Base-by-base conservation (phyloP, 2,888 invertebrate genomes). In the Carterocephalus palaemon region DNA sequence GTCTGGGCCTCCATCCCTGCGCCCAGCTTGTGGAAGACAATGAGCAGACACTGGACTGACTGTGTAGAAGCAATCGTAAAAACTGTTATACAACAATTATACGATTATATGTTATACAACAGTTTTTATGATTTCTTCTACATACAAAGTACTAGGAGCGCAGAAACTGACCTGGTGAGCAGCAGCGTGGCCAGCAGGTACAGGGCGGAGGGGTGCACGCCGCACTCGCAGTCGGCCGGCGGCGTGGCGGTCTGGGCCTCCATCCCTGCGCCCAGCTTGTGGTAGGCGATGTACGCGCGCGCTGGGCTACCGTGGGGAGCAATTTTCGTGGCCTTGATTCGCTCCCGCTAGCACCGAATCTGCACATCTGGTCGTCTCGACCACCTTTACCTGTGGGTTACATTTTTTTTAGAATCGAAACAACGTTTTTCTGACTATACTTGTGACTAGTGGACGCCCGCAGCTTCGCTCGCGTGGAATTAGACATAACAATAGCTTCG, bases 181-280 rank as follows among this genome's bases (percentile, higher is more conserved):
- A 88, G 70, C 52, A 91, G 73, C 7, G 91, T 90, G 45, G 90
- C 90, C 60, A 90, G 76, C 31, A 92, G 76, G 62, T 92, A 91
- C 70, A 91, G 90, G 36, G 90, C 88, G 47, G 88, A 89, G 4
- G 92, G 91, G 62, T 91, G 91, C 43, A 91, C 88, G 61, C 89
- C 89, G 70, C 91, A 91, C 61, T 90, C 90, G 86, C 90, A 90
- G 48, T 89, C 89, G 37, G 80, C 61, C 43, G 72, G 68, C 62
- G 89, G 88, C 62, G 89, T 88, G 58, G 67, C 49, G 43, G 80
- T 89, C 60, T 88, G 88, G 46, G 86, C 70, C 56, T 88, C 88
- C 76, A 88, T 88, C 61, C 75, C 81, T 75, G 88, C 83, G 82
- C 87, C 76, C 69, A 87, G 80, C 58, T 91, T 62, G 90, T 93